Evolutionary conservation across 2,113 vertebrate species (phyloP), one percentile per base, ranked within the genome.

Genomic region (Prolemur simus): DNA sequence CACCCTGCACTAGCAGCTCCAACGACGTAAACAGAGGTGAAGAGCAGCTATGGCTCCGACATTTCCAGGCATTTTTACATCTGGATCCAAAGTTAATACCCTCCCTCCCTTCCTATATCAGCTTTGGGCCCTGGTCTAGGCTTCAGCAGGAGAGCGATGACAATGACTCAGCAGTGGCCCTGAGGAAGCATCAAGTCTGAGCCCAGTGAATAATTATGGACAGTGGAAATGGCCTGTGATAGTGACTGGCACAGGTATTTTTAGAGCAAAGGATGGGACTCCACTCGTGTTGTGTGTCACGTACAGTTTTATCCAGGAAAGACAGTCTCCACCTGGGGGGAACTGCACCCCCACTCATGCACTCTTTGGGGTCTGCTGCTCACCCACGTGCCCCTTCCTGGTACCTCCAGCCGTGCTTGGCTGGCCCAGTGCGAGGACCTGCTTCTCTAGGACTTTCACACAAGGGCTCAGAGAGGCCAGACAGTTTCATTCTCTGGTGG

Each of bases 341-440:
- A 25, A 5, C 64, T 25, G 5, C 14, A 27, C 21, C 11, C 10
- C n/a, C 2, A 5, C 9, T 32, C 27, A 15, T 3, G 11, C 27
- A 27, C 17, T 71, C 18, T 74, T 27, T 25, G 56, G 66, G 37
- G 32, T 54, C 25, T 20, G 8, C 83, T 52, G 11, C 23, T 6
- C 69, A 17, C 0, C 5, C 21, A 0, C 0, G 2, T 4, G 21
- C 0, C 12, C 49, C 54, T 71, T 9, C 14, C 73, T 20, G 73
- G 71, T 15, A 15, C 5, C 60, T 15, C 45, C 21, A 23, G 2
- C 49, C 2, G 0, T 3, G 2, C n/a, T 0, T 4, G 52, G 8
- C 11, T 27, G 60, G 20, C 42, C 47, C 60, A 13, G 47, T 2
- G 2, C n/a, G 4, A 10, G 3, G 7, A 6, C 34, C 2, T 25